Evolutionary conservation across 2,797 vertebrate genomes (phyloP).

Genomic region (Alca torda): DNA sequence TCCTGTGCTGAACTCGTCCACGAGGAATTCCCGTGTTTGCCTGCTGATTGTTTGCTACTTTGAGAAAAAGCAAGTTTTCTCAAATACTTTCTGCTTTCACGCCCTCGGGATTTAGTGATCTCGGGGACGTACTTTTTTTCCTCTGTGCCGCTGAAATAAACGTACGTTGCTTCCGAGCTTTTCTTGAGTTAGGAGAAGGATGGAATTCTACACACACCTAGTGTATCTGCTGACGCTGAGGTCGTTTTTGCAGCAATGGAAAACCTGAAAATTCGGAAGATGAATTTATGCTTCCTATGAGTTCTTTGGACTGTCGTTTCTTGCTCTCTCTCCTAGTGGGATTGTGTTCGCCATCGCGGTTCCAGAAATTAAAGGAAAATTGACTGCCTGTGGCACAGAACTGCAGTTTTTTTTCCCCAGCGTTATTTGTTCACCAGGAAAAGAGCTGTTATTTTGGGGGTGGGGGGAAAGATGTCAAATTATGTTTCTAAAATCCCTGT

Average conservation of each 20-base stretch:
- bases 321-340: neutral
- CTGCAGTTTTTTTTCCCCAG: neutral
- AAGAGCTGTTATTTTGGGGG: neutral
- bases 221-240: neutral
- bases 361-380: neutral
- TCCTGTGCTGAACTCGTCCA: accelerated
- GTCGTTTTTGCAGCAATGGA: neutral
- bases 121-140: too few species aligned
- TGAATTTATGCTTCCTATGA: neutral
- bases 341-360: neutral
- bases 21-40: neutral
- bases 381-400: neutral
- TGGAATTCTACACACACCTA: neutral
- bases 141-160: neutral
- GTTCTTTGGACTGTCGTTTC: neutral
- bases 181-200: neutral
- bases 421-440: neutral
- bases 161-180: neutral
- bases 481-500: neutral
- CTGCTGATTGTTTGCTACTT: neutral
- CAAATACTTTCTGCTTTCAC: neutral
- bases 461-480: accelerated
- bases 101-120: neutral
- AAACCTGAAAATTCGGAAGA: neutral
- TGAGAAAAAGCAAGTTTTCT: neutral